Base-by-base conservation (phyloP, 2,113 vertebrate genomes). In the Notothenia rossii region DNA sequence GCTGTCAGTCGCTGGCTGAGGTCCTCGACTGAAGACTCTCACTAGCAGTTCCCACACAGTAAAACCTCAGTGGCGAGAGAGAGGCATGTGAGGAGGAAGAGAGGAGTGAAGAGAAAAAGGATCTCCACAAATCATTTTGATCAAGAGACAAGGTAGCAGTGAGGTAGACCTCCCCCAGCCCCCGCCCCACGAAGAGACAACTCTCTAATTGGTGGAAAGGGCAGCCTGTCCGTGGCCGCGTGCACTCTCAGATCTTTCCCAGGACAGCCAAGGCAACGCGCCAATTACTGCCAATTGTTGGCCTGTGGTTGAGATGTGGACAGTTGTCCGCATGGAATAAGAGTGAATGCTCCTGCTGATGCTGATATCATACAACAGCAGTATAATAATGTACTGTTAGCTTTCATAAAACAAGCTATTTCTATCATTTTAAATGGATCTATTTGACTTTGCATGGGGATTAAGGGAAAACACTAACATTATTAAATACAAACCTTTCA, bases 261-360 rank as follows among this genome's bases (percentile, higher is more conserved):
- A 93, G 93, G 95, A 95, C 90, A 89, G 90, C 86, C 90, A 20
- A 90, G 89, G 90, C 92, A 94, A 94, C 78, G 81, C 89, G 90
- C 94, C 94, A 96, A 95, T 95, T 96, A 96, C 91, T 95, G 93
- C 94, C 95, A 95, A 95, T 96, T 95, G 94, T 93, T 88, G 89
- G 88, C 83, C 90, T 75, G 84, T 89, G 93, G 90, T 93, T 95
- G 94, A 95, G 93, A 94, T 95, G 93, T 94, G 94, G 94, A 96
- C 94, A 95, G 93, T 94, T 88, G 91, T 94, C 93, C 92, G 53
- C 86, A 66, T 93, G 93, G 94, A 89, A 94, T 94, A 91, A 82
- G 86, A 85, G 88, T 81, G 87, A 86, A 86, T 50, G 78, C 90
- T 81, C 46, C 53, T 74, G 81, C 72, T 86, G 82, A 82, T 83